These are phyloP conservation scores for Scortum barcoo DNA, from an alignment of 2,113 vertebrate species.

Conservation along the genomic window DNA sequence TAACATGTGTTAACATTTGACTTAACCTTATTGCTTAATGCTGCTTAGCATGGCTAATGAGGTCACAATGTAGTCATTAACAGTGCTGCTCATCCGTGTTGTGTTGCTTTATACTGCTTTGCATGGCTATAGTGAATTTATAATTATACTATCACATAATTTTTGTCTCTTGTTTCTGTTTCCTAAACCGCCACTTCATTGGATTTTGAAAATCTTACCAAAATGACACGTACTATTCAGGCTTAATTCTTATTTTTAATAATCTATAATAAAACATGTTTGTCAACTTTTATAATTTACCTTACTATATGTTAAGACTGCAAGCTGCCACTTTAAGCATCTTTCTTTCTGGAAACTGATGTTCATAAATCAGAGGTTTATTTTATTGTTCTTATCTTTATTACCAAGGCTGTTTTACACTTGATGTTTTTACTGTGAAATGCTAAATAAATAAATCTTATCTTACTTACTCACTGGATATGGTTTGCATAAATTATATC, in stretches of 20 bases:
- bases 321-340: not conserved
- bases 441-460: not conserved
- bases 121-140: no score
- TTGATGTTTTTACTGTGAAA: not conserved
- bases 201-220: no score
- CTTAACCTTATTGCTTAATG: no score
- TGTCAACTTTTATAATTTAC: not conserved
- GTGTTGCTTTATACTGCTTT: no score
- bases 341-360: not conserved
- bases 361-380: not conserved
- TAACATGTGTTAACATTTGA: no score
- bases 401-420: not conserved
- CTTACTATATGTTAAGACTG: not conserved
- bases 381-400: slow-evolving; percentile 1
- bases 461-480: not conserved
- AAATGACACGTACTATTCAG: no score
- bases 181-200: not conserved
- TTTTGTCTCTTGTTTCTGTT: not conserved
- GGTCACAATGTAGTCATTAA: no score
- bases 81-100: no score
- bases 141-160: no score
- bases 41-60: no score
- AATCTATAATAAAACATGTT: not conserved
- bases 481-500: not conserved
- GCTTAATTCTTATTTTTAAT: no score